Evolutionary conservation across 2,888 invertebrate genomes (phyloP).

Genomic region (Archips crataeganus): DNA sequence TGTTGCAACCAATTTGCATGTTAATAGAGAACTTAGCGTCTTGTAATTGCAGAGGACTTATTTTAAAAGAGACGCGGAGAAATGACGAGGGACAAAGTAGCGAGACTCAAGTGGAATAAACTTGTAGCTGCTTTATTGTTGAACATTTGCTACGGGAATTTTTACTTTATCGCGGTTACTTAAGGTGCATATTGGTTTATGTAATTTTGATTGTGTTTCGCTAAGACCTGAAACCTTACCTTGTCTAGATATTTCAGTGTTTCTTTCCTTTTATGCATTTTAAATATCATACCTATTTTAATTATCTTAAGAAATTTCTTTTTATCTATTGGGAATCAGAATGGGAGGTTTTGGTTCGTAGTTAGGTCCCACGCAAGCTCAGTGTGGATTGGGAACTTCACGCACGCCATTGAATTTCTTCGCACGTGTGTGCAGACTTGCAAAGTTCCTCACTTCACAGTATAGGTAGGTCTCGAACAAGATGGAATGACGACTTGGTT

Average conservation of each 20-base stretch:
- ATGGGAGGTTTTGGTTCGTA: too few species aligned
- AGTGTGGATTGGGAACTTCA: too few species aligned
- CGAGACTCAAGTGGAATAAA: constrained; percentile 40
- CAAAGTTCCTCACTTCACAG: too few species aligned
- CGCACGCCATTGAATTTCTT: too few species aligned
- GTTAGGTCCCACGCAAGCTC: too few species aligned
- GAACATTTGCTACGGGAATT: background rate
- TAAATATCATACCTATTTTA: background rate
- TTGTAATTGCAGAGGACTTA: constrained; percentile 44
- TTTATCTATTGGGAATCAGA: too few species aligned
- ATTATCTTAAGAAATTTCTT: background rate
- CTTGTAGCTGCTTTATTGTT: constrained; percentile 33
- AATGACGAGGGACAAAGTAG: constrained; percentile 42
- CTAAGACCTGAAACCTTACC: constrained; percentile 20
- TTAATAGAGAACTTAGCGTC: constrained; percentile 44
- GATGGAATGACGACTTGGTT: too few species aligned
- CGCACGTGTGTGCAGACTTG: too few species aligned
- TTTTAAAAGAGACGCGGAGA: constrained; percentile 43
- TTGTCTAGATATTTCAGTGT: constrained; percentile 20
- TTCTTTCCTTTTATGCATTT: constrained; percentile 17
- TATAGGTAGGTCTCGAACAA: too few species aligned
- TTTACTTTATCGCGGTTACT: background rate
- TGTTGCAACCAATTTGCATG: constrained; percentile 43
- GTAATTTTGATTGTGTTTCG: constrained; percentile 17
- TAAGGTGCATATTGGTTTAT: constrained; percentile 4